Base-by-base conservation (phyloP, 2,888 invertebrate species). In the Formica aserva region DNA sequence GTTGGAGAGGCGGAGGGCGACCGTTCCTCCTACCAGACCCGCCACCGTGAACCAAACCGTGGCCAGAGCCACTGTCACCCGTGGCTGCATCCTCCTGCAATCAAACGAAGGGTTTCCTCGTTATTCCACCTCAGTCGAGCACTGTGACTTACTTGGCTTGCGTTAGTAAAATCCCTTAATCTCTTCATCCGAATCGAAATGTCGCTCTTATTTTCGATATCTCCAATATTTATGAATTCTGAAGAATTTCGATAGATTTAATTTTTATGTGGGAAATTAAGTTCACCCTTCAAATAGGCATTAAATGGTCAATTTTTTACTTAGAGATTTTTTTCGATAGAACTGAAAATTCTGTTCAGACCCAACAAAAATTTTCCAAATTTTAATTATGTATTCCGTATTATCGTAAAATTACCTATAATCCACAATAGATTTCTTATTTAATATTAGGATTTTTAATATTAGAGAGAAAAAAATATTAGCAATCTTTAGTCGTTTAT, bases 71-170 rank as follows among this genome's bases (percentile, higher is more conserved):
- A 92, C 91, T 88, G 91, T 93, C 92, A 93, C 91, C 89, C 90
- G 91, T 89, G 90, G 91, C 89, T 92, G 93, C 94, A 94, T 93
- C 89, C 85, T 93, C 83, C 92, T 92, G 89, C 86, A 93, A 93
- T 92, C 85, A 91, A 92, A 92, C 86, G 87, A 83, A 52, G 86
- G 82, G 86, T 90, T 86, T 77, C 35, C 85, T 84, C 85, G 85
- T 92, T 90, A 91, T 85, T 86, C 41, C 29, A 52, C 29, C 71
- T 52, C 18, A 29, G 18, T 22, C 66, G 32, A 26, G 45, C 29
- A 32, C 26, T 60, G 45, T 32, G 76, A 76, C 41, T 78, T 67
- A 41, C 41, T 69, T 69, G 22, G 41, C 38, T 69, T 32, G 32
- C 60, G 22, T 60, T 62, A 18, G 11, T 62, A 26, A 60, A 80